Evolutionary conservation across 2,113 vertebrate species (phyloP), one percentile per base, ranked within the genome.

Genomic region (Psilopogon haemacephalus): DNA sequence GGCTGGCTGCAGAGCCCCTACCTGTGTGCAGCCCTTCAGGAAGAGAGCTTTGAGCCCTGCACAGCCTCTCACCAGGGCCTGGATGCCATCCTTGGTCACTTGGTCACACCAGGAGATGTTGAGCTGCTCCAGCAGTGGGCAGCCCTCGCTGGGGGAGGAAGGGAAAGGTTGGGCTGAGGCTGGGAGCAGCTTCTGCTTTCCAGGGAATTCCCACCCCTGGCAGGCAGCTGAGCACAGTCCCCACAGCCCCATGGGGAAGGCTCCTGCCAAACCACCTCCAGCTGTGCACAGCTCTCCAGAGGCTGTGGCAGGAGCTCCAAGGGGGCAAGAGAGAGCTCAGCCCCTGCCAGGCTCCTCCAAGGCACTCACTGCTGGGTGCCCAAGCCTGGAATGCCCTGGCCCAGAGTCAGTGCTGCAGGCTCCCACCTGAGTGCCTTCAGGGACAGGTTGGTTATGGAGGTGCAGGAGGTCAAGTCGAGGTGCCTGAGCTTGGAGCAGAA

Each of bases 91-190:
- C 98, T 99, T 99, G 60, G 98, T 99, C 97, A 99, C 98, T 98
- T 99, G 99, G 97, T 99, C 99, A 69, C 99, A 99, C 99, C 99
- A 99, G 90, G 99, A 99, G 97, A 99, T 99, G 93, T 99, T 98
- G 95, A 99, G 98, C 95, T 99, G 99, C 97, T 99, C 99, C 97
- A 99, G 97, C 91, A 99, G 97, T 28, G 98, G 99, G 97, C 99
- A 99, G n/a, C 99, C 99, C 98, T 99, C 99, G 28, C 99, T 99
- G 96, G 14, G 71, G 83, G 72, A 5, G 37, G 95, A 89, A 96
- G 86, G 80, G 88, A 89, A 95, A 88, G 84, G 32, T 2, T 2
- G 21, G 23, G 0, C 15, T 56, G 2, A 16, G 3, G 48, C 23
- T 3, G 12, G 86, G 32, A 68, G 32, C 64, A 93, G 79, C 44